These are phyloP conservation scores for Sterrhoptilus dennistouni DNA, from an alignment of 2,113 vertebrate species.

Conservation along the genomic window DNA sequence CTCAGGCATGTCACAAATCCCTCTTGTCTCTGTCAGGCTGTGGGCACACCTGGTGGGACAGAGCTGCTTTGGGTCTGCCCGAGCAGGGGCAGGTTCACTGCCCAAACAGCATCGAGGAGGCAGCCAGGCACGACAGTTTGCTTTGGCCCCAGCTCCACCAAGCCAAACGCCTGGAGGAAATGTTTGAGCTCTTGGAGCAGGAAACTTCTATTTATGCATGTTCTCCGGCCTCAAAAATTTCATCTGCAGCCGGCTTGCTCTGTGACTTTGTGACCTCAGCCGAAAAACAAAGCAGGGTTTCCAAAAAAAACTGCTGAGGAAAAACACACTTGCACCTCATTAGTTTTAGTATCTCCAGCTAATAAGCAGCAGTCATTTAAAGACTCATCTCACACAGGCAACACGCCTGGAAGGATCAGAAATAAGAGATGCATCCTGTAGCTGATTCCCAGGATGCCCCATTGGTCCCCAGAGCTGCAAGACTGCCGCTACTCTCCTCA, in stretches of 20 bases:
- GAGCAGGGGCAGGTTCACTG: not conserved
- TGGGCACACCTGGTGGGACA: not conserved
- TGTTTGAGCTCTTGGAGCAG: conserved; percentile 55
- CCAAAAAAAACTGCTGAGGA: conserved; percentile 23
- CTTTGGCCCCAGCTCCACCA: not conserved
- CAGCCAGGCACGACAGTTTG: not conserved
- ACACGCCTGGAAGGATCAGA: not conserved
- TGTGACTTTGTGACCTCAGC: conserved; percentile 58
- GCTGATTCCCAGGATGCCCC: not conserved
- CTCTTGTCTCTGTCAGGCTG: not conserved
- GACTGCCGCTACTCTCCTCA: not conserved
- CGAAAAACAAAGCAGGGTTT: conserved; percentile 55
- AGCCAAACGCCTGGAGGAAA: conserved; percentile 40
- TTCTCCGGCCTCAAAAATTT: conserved; percentile 62
- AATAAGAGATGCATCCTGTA: not conserved
- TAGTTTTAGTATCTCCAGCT: conserved; percentile 51
- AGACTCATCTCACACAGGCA: not conserved
- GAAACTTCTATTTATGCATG: conserved; percentile 64
- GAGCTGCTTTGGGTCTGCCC: not conserved
- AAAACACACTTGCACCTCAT: conserved; percentile 46
- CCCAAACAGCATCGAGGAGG: rapidly evolving
- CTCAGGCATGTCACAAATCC: not conserved
- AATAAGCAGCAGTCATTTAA: conserved; percentile 50
- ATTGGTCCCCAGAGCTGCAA: not conserved
- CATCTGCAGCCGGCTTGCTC: conserved; percentile 47